Conservation (phyloP, 2,797 vertebrate species). For the Onychomys torridus region DNA sequence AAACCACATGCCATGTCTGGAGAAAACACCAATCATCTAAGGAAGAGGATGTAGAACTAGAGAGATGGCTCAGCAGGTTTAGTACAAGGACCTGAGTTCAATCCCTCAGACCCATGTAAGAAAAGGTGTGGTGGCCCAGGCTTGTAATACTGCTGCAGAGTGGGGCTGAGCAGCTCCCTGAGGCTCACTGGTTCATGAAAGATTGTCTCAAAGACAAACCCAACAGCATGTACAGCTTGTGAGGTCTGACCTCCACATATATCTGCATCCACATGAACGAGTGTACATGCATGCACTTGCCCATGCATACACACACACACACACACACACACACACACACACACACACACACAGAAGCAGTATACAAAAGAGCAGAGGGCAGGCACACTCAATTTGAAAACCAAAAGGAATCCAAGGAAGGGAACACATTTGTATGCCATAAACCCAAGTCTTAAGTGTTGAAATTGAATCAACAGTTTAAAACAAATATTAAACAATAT, state of each 20-base stretch:
- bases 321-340: neutral
- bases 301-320: no score
- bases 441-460: neutral
- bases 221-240: neutral
- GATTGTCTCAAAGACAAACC: neutral
- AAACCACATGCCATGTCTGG: neutral
- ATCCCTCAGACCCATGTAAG: neutral
- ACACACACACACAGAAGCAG: neutral
- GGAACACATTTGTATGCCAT: neutral
- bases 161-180: no score
- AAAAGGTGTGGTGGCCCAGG: no score
- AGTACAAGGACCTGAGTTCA: neutral
- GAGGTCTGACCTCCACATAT: neutral
- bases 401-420: neutral
- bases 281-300: neutral
- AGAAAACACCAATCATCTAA: neutral
- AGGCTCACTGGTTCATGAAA: neutral
- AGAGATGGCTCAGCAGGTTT: no score
- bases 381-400: neutral
- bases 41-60: neutral
- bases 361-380: no score
- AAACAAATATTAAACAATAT: neutral
- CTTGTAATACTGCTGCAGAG: no score
- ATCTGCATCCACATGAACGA: no score
- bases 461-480: neutral